Evolutionary conservation across 2,113 vertebrate genomes (phyloP), one percentile per base, ranked within the genome.

Genomic region (Anthoscopus minutus): DNA sequence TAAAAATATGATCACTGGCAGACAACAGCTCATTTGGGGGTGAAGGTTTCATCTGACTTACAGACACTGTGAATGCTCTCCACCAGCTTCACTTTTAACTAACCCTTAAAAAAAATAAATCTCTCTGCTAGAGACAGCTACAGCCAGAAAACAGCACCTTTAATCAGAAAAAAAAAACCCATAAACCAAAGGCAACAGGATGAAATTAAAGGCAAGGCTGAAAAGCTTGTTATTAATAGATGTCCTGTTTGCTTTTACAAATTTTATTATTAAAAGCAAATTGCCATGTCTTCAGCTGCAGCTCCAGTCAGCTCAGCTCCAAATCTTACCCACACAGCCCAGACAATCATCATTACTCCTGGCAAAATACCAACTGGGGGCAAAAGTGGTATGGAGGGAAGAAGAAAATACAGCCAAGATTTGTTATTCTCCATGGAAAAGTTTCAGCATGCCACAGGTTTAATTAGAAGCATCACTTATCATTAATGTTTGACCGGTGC

Each of bases 101-200:
- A 57, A 50, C 1, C 1, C 21, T 3, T 42, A 15, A 57, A 45
- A 40, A 47, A 53, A 33, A 61, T 19, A 76, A 58, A 65, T 12
- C 56, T 70, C 35, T 44, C 45, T 40, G 7, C 22, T 14, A 33
- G 45, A 69, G 54, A 76, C 31, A 61, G 62, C 73, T 60, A 47
- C 30, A 61, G 47, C 25, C 86, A 93, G 72, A 81, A 84, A 79
- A 56, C 22, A 45, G 64, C 51, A 47, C n/a, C n/a, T 88, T 81
- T 40, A 73, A 66, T 70, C 37, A 1, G 69, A 95, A 84, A 91
- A 76, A 91, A 76, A 81, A 94, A 95, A 67, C 11, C 2, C 57
- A 74, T 27, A 84, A 95, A 86, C 65, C 84, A 91, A 93, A 92
- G 56, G 69, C 80, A 95, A 78, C 67, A 91, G 81, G 86, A 92